Conservation (phyloP, 1,140 invertebrate genomes). For the Drosophila nigromelanica region DNA sequence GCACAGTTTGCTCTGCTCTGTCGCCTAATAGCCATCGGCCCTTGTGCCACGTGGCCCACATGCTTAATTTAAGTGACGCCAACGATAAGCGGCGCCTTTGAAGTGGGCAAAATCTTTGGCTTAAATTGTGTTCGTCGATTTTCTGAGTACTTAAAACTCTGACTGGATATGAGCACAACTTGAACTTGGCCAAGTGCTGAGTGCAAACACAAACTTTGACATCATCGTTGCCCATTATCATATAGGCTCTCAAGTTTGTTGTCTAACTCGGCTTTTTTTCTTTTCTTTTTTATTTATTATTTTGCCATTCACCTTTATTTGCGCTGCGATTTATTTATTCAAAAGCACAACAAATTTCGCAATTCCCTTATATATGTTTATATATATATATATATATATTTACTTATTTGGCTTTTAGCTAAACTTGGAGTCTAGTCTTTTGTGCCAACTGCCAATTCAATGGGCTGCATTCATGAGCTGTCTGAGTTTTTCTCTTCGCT, state of each 20-base stretch:
- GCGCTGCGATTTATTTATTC: conserved; percentile 69
- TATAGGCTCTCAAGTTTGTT: conserved; percentile 26
- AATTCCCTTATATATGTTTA: conserved; percentile 36
- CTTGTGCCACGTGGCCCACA: conserved; percentile 65
- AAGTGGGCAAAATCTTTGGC: conserved; percentile 16
- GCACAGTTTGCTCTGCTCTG: conserved; percentile 72
- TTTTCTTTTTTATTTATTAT: background rate
- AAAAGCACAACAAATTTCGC: conserved; percentile 68
- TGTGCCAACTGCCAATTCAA: conserved; percentile 71
- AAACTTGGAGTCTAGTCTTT: conserved; percentile 72
- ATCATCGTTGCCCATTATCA: conserved; percentile 61
- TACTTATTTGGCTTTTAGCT: conserved; percentile 77
- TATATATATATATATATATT: conserved; percentile 32
- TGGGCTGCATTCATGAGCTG: conserved; percentile 59
- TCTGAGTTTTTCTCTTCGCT: conserved; percentile 44
- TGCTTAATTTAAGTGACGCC: conserved; percentile 69
- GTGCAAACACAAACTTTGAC: conserved; percentile 34
- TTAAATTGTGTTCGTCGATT: conserved; percentile 9
- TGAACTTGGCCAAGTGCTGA: conserved; percentile 60
- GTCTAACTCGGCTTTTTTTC: background rate
- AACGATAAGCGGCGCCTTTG: conserved; percentile 28
- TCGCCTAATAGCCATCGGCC: conserved; percentile 70
- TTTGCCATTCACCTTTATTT: conserved; percentile 71
- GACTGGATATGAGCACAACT: conserved; percentile 13
- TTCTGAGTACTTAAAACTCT: background rate